phyloP scores from a whole-genome alignment of 1,140 invertebrate genomes.

The Lethrus apterus region DNA sequence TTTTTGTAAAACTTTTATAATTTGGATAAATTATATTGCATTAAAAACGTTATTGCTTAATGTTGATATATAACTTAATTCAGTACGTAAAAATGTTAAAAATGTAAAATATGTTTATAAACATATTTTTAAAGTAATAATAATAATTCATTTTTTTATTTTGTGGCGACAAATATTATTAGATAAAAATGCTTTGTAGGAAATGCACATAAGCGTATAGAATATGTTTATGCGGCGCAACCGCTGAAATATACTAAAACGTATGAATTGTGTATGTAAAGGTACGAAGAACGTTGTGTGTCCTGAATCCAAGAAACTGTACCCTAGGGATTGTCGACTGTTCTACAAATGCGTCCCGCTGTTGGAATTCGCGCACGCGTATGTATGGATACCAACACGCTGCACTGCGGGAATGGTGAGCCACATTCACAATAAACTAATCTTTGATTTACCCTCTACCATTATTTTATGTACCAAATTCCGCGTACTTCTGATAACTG shows the following conservation, averaged over 20 bases:
- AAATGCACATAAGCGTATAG: background rate
- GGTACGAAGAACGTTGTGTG: conserved; percentile 18
- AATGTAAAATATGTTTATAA: too few species aligned
- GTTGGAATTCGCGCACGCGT: conserved; percentile 19
- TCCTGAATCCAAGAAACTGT: conserved; percentile 28
- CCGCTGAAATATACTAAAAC: conserved; percentile 16
- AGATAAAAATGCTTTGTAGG: background rate
- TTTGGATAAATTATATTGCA: too few species aligned
- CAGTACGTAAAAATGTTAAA: too few species aligned
- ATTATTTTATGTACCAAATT: too few species aligned
- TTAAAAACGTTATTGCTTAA: too few species aligned
- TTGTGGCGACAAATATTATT: too few species aligned
- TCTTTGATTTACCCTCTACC: too few species aligned
- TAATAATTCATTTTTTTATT: too few species aligned
- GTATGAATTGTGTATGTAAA: conserved; percentile 27
- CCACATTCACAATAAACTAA: conserved; percentile 21
- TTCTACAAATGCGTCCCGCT: conserved; percentile 25
- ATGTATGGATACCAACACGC: conserved; percentile 17
- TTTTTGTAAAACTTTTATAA: too few species aligned
- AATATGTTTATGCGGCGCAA: conserved; percentile 15
- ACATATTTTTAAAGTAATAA: too few species aligned
- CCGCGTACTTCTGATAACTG: too few species aligned
- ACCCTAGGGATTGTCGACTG: conserved; percentile 23
- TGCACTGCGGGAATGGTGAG: conserved; percentile 25
- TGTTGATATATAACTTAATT: too few species aligned